Percentiles rank a stretch among this genome's conserved stretches.
phyloP scores from a whole-genome alignment of 2,888 invertebrate genomes.

The Corbicula japonica region DNA sequence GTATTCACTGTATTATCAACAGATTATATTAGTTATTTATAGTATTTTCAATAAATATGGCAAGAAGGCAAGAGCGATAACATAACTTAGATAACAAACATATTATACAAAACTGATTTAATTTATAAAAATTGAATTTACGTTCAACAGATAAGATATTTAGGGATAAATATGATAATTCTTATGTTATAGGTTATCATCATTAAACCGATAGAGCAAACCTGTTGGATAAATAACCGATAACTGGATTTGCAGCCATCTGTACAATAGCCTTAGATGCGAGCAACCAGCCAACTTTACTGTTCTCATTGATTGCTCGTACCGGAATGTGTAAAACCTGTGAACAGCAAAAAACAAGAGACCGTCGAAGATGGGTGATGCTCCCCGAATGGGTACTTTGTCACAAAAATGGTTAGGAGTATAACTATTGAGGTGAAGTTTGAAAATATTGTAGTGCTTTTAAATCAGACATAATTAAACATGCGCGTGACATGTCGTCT shows the following conservation, averaged over 20 bases:
- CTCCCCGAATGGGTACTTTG: not conserved
- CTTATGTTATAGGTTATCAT: too few relatives aligned
- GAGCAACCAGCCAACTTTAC: slow-evolving; percentile 86
- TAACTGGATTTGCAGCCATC: slow-evolving; percentile 91
- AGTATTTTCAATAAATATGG: too few relatives aligned
- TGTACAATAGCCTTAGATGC: slow-evolving; percentile 94
- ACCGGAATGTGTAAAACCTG: slow-evolving; percentile 62
- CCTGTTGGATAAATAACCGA: slow-evolving; percentile 90
- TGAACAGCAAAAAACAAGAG: not conserved
- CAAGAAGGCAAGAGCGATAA: too few relatives aligned
- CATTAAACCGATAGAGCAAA: too few relatives aligned
- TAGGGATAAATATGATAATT: too few relatives aligned
- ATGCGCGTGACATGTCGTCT: not conserved
- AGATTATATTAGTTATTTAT: too few relatives aligned
- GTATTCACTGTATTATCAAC: too few relatives aligned
- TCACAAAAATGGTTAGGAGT: not conserved
- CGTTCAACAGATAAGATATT: too few relatives aligned
- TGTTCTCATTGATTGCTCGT: slow-evolving; percentile 80
- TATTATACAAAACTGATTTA: too few relatives aligned
- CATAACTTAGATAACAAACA: too few relatives aligned
- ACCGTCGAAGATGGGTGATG: too few relatives aligned
- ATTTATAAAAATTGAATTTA: too few relatives aligned
- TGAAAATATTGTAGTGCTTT: not conserved
- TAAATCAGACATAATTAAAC: not conserved
- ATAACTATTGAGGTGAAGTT: not conserved